These are phyloP conservation scores for Drosophila kurseongensis DNA, from an alignment of 1,140 invertebrate genomes.

Conservation along the genomic window DNA sequence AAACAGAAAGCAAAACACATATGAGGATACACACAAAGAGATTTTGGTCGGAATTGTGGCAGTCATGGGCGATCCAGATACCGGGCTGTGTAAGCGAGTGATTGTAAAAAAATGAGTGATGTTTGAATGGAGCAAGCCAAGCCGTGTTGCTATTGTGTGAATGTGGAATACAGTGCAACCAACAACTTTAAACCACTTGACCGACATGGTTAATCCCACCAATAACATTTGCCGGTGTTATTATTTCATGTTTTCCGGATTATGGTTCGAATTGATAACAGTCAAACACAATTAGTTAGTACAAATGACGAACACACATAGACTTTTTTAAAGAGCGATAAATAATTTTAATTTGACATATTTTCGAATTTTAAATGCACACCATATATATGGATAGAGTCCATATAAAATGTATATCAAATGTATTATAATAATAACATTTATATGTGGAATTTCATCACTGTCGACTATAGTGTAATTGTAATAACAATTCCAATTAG, in stretches of 20 bases:
- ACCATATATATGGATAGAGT: no score
- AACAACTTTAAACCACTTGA: conserved; percentile 17
- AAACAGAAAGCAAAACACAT: conserved; percentile 80
- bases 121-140: conserved; percentile 16
- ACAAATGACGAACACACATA: background rate
- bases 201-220: conserved; percentile 11
- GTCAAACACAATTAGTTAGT: background rate
- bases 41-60: conserved; percentile 25
- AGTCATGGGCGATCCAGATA: conserved; percentile 11
- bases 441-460: no score
- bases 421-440: no score
- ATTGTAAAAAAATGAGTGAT: conserved; percentile 1
- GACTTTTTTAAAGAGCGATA: no score
- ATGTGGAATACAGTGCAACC: background rate
- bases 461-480: no score
- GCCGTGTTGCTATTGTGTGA: conserved; percentile 15
- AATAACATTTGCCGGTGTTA: background rate
- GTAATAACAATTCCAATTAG: no score
- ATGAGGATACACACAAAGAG: conserved; percentile 68
- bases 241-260: conserved; percentile 7
- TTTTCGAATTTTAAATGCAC: no score
- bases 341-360: no score
- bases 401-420: no score
- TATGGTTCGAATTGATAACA: conserved; percentile 7
- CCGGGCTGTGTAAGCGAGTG: conserved; percentile 31